Evolutionary conservation across 2,113 vertebrate species (phyloP).

Genomic region (Callocephalon fimbriatum): DNA sequence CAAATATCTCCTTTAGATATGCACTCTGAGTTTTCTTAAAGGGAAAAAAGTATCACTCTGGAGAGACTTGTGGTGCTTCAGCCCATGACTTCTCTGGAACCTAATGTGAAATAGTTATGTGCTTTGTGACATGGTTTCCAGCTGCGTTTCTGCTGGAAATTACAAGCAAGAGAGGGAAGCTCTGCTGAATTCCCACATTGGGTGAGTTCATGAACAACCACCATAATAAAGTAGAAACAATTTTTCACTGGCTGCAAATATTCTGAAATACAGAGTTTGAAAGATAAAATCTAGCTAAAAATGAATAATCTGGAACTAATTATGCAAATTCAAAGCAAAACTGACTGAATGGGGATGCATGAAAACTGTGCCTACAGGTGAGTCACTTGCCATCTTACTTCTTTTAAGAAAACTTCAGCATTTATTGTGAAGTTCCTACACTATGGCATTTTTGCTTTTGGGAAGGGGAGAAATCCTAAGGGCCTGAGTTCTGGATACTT

Average conservation of each 20-base stretch:
- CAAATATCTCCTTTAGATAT: neutral
- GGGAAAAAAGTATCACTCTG: neutral
- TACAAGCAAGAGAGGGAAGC: neutral
- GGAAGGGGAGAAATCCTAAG: neutral
- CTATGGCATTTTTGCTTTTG: neutral
- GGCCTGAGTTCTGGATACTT: neutral
- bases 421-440: neutral
- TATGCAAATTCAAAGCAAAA: neutral
- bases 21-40: neutral
- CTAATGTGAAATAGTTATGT: rapidly evolving
- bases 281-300: neutral
- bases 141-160: neutral
- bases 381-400: neutral
- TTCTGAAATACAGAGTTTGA: neutral
- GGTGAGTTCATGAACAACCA: neutral
- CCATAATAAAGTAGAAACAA: neutral
- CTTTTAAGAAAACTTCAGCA: neutral
- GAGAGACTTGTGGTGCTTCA: neutral
- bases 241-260: neutral
- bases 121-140: neutral
- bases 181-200: neutral
- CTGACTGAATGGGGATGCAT: neutral
- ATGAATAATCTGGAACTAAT: neutral
- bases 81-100: neutral
- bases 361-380: neutral